A percentile compares a stretch with the other conserved stretches of the same genome.
Evolutionary conservation across 30 jellyfish, hydroid and myxozoan species (phyloP).

Genomic region (Pelagia noctiluca): DNA sequence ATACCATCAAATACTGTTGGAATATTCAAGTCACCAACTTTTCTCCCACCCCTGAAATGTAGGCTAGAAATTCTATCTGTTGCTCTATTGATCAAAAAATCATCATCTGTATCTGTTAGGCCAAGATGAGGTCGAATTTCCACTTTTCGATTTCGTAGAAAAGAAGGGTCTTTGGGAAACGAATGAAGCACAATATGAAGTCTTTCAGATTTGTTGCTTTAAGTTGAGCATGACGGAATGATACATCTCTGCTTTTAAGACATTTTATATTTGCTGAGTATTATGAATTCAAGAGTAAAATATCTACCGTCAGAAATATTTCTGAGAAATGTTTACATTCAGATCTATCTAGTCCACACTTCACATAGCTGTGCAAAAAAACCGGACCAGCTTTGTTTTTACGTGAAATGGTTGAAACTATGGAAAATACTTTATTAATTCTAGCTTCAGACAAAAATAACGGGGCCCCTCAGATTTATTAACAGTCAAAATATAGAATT

Average conservation of each 20-base stretch:
- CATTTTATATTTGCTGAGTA: not conserved
- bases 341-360: not conserved
- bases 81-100: too few species aligned
- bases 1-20: not conserved
- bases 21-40: not conserved
- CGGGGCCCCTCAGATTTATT: too few species aligned
- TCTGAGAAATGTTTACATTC: not conserved
- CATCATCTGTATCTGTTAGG: not conserved
- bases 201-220: not conserved
- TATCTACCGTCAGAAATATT: too few species aligned
- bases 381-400: not conserved
- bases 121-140: not conserved
- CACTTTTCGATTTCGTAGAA: not conserved
- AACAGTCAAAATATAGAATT: too few species aligned
- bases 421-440: too few species aligned
- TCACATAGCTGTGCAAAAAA: not conserved
- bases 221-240: not conserved
- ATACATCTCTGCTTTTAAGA: not conserved
- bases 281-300: too few species aligned
- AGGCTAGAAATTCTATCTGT: not conserved
- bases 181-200: not conserved
- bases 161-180: not conserved
- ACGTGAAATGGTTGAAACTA: not conserved
- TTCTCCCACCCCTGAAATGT: not conserved
- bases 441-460: too few species aligned